Base-by-base conservation (phyloP, 2,113 vertebrate genomes). In the Seriola aureovittata region DNA sequence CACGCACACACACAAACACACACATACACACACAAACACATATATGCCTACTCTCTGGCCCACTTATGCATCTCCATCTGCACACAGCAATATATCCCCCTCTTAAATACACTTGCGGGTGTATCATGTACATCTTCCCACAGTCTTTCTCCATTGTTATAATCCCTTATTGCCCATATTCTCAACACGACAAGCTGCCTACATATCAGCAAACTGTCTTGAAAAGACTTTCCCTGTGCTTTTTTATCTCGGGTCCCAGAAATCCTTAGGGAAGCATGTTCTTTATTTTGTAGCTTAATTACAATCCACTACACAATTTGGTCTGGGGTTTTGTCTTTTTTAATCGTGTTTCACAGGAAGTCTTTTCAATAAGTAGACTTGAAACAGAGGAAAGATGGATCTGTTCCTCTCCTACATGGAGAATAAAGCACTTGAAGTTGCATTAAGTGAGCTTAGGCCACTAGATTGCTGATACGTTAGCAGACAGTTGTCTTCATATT, bases 31-130 rank as follows among this genome's bases (percentile, higher is more conserved):
- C 77, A 67, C 50, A 80, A 55, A 69, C 40, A 60, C 17, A 44
- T 64, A 60, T 58, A 81, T 73, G 36, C 66, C 70, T 70, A 86
- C 73, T 84, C 71, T 75, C 76, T 89, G 85, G 68, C 87, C 77
- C 82, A 87, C 69, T 88, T 91, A 68, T 80, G 58, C 59, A 72
- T 79, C 88, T 91, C 88, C 88, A 90, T 93, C 85, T 93, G 91
- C 82, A 82, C 88, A 63, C 70, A 81, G 77, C 76, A 78, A 71
- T 63, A 78, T 58, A 84, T 66, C 78, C 72, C 54, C 25, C 77
- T 46, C 44, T 68, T 48, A 75, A 80, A 57, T 66, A 82, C 44
- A 80, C 85, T 76, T 12, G 7, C 71, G 62, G 70, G 74, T 64
- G 78, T 85, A 76, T 86, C 71, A 55, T 88, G 54, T 60, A 57